phyloP scores from a whole-genome alignment of 1,140 invertebrate species.

The Bombyx mandarina region DNA sequence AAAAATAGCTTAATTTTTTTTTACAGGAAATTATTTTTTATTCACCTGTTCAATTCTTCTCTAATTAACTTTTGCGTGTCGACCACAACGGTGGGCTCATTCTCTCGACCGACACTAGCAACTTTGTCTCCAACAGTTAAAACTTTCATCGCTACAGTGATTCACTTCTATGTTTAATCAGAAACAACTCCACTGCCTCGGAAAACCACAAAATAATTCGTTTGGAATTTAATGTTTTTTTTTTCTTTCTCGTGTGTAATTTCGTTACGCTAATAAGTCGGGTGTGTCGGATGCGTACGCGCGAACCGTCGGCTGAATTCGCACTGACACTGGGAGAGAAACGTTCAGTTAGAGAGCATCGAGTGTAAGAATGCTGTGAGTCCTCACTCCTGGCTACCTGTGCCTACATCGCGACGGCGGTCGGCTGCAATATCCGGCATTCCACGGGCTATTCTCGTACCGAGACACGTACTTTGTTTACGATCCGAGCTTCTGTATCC shows the following conservation, averaged over 20 bases:
- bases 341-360: conserved; percentile 3
- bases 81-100: conserved; percentile 42
- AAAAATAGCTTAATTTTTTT: no score
- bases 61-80: conserved; percentile 39
- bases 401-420: conserved; percentile 5
- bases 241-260: conserved; percentile 29
- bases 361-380: no score
- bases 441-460: conserved; percentile 49
- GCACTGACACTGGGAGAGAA: conserved; percentile 24
- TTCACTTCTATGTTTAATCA: conserved; percentile 3
- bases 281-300: conserved; percentile 19
- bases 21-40: background rate
- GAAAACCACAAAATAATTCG: no score
- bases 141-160: conserved; percentile 42
- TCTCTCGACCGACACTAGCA: conserved; percentile 41
- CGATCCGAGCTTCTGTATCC: conserved; percentile 36
- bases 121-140: conserved; percentile 50
- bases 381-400: no score
- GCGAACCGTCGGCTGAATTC: conserved; percentile 14
- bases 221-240: conserved; percentile 11
- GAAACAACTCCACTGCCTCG: background rate
- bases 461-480: conserved; percentile 58
- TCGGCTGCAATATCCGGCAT: conserved; percentile 57
- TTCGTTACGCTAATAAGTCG: conserved; percentile 19
- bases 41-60: conserved; percentile 59